Percentiles rank a stretch among this genome's conserved stretches.
Evolutionary conservation across 2,888 invertebrate genomes (phyloP).

Genomic region (Incurvaria masculella): DNA sequence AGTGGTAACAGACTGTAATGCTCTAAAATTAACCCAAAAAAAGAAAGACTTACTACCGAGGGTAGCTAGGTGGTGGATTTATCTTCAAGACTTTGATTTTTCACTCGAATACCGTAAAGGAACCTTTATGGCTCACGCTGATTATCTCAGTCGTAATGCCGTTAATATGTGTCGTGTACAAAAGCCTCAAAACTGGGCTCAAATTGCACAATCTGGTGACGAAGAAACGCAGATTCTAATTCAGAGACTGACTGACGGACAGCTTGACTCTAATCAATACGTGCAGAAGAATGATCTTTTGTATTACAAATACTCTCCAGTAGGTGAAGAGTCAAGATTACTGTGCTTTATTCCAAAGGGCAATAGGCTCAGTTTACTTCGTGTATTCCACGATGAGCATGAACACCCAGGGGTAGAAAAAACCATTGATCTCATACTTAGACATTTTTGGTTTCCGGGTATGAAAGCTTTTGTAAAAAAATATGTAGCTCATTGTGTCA

Average conservation of each 20-base stretch:
- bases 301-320: constrained; percentile 1
- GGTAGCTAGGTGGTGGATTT: no score
- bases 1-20: constrained; percentile 1
- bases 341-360: constrained; percentile 13
- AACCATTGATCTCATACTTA: constrained; percentile 11
- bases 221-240: constrained; percentile 2
- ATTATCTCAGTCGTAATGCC: constrained; percentile 1
- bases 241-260: neutral
- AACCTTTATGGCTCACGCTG: neutral
- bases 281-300: constrained; percentile 1
- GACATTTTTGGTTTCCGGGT: constrained; percentile 9
- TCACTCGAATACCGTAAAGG: constrained; percentile 13
- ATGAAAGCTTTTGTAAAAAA: constrained; percentile 10
- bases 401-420: constrained; percentile 16
- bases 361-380: constrained; percentile 15
- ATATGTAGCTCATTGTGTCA: constrained; percentile 14
- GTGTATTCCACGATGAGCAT: constrained; percentile 19
- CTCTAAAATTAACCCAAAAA: no score
- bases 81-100: constrained; percentile 9
- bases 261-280: neutral
- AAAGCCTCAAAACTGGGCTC: constrained; percentile 5
- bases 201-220: constrained; percentile 5
- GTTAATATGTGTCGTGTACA: neutral
- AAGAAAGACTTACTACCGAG: no score
- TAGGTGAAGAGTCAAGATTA: constrained; percentile 1